phyloP scores from a whole-genome alignment of 2,888 invertebrate genomes.

The Heliconius ismenius region DNA sequence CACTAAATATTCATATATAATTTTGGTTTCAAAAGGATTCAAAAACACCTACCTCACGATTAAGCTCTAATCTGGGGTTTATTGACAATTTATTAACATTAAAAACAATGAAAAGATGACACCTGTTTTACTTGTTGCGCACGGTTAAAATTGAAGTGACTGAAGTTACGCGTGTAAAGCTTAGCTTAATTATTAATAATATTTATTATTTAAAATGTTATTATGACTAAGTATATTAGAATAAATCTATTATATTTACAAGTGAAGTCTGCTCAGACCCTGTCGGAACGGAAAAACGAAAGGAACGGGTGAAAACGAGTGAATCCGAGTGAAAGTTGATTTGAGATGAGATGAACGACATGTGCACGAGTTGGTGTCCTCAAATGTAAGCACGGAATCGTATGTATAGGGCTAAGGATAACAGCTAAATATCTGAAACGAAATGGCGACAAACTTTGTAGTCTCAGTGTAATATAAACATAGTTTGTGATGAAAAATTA shows the following conservation, averaged over 20 bases:
- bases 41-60: slow-evolving; percentile 55
- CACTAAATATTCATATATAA: slow-evolving; percentile 47
- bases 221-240: slow-evolving; percentile 33
- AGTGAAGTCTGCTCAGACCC: slow-evolving; percentile 43
- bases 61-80: slow-evolving; percentile 66
- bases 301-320: neutral
- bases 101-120: slow-evolving; percentile 25
- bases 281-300: slow-evolving; percentile 24
- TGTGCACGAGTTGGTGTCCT: slow-evolving; percentile 21
- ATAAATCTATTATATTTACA: slow-evolving; percentile 40
- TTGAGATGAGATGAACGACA: neutral
- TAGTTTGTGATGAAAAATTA: slow-evolving; percentile 5
- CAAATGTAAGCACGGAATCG: slow-evolving; percentile 19
- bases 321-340: too few species aligned
- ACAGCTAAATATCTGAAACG: slow-evolving; percentile 23
- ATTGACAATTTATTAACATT: slow-evolving; percentile 38
- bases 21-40: slow-evolving; percentile 43
- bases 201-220: slow-evolving; percentile 27
- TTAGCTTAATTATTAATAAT: slow-evolving; percentile 35
- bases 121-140: slow-evolving; percentile 17
- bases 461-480: slow-evolving; percentile 5
- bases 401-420: slow-evolving; percentile 15
- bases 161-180: slow-evolving; percentile 36
- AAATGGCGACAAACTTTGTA: neutral
- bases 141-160: slow-evolving; percentile 25